Conservation (phyloP, 2,797 vertebrate genomes). For the Sebastiscus tertius region DNA sequence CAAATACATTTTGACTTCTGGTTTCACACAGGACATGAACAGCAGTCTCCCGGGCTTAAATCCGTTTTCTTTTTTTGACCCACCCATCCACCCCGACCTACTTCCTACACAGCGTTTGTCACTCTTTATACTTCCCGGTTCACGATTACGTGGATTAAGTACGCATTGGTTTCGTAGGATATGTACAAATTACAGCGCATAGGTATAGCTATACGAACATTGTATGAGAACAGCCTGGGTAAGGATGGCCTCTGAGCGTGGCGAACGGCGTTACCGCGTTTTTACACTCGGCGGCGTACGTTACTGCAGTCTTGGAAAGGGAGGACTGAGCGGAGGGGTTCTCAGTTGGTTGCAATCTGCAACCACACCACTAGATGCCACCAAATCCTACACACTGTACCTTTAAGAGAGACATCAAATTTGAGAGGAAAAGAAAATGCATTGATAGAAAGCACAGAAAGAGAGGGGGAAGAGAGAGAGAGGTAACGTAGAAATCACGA, state of each 20-base stretch:
- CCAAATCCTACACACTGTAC: not conserved
- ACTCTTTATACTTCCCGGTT: too few species aligned
- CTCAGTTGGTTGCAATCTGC: not conserved
- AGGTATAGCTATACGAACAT: too few species aligned
- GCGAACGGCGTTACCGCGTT: fast-evolving
- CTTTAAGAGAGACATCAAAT: not conserved
- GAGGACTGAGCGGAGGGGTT: not conserved
- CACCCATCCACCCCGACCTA: too few species aligned
- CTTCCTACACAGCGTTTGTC: too few species aligned
- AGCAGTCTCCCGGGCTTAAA: fast-evolving
- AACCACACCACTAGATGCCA: not conserved
- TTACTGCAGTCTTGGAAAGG: not conserved
- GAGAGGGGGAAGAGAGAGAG: not conserved
- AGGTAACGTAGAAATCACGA: not conserved
- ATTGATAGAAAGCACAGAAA: not conserved
- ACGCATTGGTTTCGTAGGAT: too few species aligned
- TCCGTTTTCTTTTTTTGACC: too few species aligned
- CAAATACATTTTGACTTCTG: too few species aligned
- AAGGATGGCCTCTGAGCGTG: not conserved
- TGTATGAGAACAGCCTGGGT: too few species aligned
- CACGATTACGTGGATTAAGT: too few species aligned
- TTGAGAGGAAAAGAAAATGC: not conserved
- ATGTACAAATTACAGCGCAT: too few species aligned
- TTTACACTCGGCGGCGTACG: fast-evolving
- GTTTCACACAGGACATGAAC: too few species aligned